A percentile compares a stretch with the other conserved stretches of the same genome.
Conservation (phyloP, 64 coral and sea anemone genomes). For the Montipora foliosa region DNA sequence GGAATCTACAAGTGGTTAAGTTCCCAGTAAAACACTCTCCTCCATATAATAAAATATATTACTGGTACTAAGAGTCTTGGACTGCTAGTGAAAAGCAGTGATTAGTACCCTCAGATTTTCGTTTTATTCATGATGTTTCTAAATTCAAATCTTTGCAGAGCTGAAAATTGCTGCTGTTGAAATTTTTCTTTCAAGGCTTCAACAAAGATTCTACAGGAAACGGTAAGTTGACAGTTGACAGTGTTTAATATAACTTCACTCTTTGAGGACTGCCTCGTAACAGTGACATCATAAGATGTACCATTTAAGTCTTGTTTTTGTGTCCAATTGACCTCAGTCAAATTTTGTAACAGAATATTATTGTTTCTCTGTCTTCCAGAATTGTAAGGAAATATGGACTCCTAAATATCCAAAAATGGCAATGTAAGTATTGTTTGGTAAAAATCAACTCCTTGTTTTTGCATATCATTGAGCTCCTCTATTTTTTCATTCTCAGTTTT, state of each 20-base stretch:
- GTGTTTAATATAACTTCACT: neutral
- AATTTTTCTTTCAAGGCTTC: slow-evolving; percentile 85
- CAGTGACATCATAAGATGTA: no score
- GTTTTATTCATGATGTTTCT: no score
- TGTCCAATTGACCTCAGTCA: neutral
- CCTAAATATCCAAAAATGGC: slow-evolving; percentile 90
- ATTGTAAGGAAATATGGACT: slow-evolving; percentile 92
- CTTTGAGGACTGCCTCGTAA: no score
- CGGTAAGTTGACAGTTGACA: slow-evolving; percentile 37
- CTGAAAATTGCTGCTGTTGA: slow-evolving; percentile 94
- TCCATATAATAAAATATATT: no score
- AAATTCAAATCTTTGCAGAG: slow-evolving; percentile 36
- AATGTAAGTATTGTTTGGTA: slow-evolving; percentile 61
- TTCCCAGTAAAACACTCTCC: no score
- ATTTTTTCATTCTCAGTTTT: slow-evolving; percentile 51
- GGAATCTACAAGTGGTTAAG: no score
- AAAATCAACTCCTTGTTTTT: neutral
- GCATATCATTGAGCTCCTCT: neutral
- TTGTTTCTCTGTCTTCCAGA: slow-evolving; percentile 16
- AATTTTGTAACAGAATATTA: neutral
- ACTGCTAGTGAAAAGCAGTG: no score
- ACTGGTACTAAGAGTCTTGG: no score
- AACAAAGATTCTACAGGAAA: slow-evolving; percentile 90
- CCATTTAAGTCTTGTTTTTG: neutral
- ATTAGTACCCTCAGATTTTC: no score